Base-by-base conservation (phyloP, 2,888 invertebrate species). In the Leuctra nigra region DNA sequence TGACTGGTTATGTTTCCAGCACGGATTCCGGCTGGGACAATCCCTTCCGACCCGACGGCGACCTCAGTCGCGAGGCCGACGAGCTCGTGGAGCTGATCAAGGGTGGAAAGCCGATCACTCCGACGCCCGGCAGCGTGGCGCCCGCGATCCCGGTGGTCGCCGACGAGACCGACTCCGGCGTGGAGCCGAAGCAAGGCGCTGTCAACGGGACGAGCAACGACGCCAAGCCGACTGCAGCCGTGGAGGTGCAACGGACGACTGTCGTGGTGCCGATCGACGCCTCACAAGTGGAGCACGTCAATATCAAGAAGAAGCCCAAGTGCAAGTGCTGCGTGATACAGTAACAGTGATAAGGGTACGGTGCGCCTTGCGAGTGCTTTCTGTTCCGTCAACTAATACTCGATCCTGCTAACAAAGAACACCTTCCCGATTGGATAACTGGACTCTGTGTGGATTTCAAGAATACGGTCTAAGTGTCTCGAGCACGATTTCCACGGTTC, bases 1-100 rank as follows among this genome's bases (percentile, higher is more conserved):
- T 54, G 56, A 46, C 29, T 61, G 46, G 54, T 53, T 47, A 9
- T 63, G 56, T 64, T 77, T 77, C 14, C 80, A 96, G 95, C 75
- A 87, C 90, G 73, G 95, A 95, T 72, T 94, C 92, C 70, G 93
- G 93, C 63, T 92, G 94, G 87, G 96, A 97, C 75, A 97, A 96
- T 75, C 96, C 96, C 57, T 97, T 97, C 80, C 86, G 94, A 70
- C 95, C 95, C 24, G 96, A 94, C 68, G 95, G 96, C 60, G 94
- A 95, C 75, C 77, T 97, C 68, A 92, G 92, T 69, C 82, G 88
- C 66, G 92, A 96, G 75, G 95, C 96, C 23, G 96, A 96, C 73
- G 93, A 94, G 76, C 94, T 96, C 67, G 93, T 96, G 61, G 91
- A 93, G 69, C 80, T 92, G 75, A 93, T 94, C 72, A 92, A 92